These are phyloP conservation scores for Pangasianodon hypophthalmus DNA, from an alignment of 2,113 vertebrate genomes.

Conservation along the genomic window DNA sequence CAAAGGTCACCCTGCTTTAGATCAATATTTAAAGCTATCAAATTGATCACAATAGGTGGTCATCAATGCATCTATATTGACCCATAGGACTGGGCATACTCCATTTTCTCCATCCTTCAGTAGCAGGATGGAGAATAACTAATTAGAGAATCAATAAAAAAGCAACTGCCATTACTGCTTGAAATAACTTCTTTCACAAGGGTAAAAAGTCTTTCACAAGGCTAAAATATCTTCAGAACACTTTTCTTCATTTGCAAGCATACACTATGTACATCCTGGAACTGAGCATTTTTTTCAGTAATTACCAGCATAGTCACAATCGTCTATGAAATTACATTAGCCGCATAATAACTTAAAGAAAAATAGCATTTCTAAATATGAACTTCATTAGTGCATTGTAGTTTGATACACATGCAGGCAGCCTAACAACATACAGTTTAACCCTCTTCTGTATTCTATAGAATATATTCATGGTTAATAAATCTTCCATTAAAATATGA, in stretches of 20 bases:
- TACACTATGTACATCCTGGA: not conserved
- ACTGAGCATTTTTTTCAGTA: no score
- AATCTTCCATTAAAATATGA: not conserved
- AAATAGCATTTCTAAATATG: not conserved
- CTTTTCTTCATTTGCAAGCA: not conserved
- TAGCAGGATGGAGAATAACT: not conserved
- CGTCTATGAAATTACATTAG: not conserved
- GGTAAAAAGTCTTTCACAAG: not conserved
- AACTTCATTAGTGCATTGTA: not conserved
- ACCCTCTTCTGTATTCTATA: not conserved
- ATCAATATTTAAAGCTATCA: constrained; percentile 22
- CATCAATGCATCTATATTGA: constrained; percentile 6
- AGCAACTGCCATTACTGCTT: not conserved
- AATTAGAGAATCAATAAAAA: not conserved
- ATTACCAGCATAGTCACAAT: not conserved
- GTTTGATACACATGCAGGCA: not conserved
- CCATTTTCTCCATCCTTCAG: not conserved
- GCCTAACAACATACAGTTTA: not conserved
- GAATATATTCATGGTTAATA: not conserved
- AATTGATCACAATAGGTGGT: constrained; percentile 22
- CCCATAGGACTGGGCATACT: not conserved
- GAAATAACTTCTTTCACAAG: not conserved
- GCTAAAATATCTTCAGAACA: not conserved
- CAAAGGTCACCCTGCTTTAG: constrained; percentile 31
- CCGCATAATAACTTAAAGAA: not conserved